Conservation (phyloP, 2,797 vertebrate genomes). For the Onychomys torridus region DNA sequence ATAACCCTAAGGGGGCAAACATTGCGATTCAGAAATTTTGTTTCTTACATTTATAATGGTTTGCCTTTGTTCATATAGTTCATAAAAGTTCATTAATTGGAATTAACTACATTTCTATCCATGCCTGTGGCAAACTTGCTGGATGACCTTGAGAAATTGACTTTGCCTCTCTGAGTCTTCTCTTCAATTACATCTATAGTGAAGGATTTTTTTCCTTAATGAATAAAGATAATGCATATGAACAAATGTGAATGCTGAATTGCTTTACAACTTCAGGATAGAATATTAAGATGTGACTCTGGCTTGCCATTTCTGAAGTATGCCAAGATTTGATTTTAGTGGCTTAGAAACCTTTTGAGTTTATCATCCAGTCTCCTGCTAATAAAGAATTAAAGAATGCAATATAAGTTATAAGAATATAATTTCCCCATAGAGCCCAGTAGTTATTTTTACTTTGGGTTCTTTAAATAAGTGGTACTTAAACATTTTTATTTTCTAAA, state of each 20-base stretch:
- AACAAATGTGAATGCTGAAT: slow-evolving; percentile 40
- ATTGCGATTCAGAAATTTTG: not conserved
- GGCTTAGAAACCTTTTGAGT: slow-evolving; percentile 66
- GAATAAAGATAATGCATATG: slow-evolving; percentile 45
- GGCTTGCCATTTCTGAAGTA: slow-evolving; percentile 51
- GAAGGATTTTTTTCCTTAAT: slow-evolving; percentile 38
- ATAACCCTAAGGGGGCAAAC: not conserved
- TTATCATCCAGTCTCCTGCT: slow-evolving; percentile 64
- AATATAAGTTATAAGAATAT: slow-evolving; percentile 58
- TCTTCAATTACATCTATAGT: not conserved
- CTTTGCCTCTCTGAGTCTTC: not conserved
- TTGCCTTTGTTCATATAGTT: slow-evolving; percentile 33
- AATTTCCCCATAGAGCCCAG: slow-evolving; percentile 46
- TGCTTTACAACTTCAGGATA: slow-evolving; percentile 21
- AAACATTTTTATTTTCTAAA: slow-evolving; percentile 55
- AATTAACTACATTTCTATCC: slow-evolving; percentile 37
- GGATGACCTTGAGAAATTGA: slow-evolving; percentile 50
- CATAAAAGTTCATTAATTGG: slow-evolving; percentile 39
- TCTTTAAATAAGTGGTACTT: slow-evolving; percentile 66
- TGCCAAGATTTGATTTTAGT: slow-evolving; percentile 61
- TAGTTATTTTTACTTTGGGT: slow-evolving; percentile 70
- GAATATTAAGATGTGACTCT: slow-evolving; percentile 49
- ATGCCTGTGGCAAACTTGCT: not conserved
- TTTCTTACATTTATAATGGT: not conserved
- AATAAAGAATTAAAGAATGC: slow-evolving; percentile 71